Conservation (phyloP, 2,797 vertebrate species). For the Scolopax rusticola region DNA sequence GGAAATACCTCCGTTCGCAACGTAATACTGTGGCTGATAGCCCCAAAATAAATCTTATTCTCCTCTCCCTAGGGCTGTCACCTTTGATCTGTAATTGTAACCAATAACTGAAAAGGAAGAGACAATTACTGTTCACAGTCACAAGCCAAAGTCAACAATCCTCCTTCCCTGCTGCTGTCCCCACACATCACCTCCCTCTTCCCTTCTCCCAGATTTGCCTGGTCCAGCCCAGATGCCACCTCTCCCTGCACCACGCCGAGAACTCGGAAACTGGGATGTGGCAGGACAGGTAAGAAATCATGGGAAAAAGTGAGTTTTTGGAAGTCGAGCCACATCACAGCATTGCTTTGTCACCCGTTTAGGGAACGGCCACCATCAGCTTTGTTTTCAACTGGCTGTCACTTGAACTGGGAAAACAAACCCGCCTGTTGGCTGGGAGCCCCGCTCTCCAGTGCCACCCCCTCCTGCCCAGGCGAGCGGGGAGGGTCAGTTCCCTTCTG, state of each 20-base stretch:
- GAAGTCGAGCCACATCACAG: not conserved
- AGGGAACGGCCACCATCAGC: not conserved
- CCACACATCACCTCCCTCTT: not conserved
- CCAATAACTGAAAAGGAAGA: conserved; percentile 4
- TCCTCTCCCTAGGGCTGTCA: not conserved
- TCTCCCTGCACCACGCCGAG: not conserved
- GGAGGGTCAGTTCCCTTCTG: not conserved
- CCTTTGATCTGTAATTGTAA: not conserved
- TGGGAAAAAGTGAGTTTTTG: not conserved
- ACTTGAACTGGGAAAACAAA: not conserved
- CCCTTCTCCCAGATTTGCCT: not conserved
- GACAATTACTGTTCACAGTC: not conserved
- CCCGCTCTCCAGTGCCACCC: not conserved
- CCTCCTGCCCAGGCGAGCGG: not conserved
- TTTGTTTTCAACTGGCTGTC: not conserved
- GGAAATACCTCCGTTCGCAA: conserved; percentile 3
- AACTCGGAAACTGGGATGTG: not conserved
- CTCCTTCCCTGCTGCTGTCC: not conserved
- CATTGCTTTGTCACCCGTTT: not conserved
- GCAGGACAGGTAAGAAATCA: not conserved
- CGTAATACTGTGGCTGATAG: not conserved
- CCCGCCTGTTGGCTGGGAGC: not conserved
- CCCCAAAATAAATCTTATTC: not conserved
- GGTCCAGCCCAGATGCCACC: not conserved
- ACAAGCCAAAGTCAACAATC: conserved; percentile 31